Evolutionary conservation across 2,888 invertebrate genomes (phyloP), one percentile per base, ranked within the genome.

Genomic region (Agrotis puta): DNA sequence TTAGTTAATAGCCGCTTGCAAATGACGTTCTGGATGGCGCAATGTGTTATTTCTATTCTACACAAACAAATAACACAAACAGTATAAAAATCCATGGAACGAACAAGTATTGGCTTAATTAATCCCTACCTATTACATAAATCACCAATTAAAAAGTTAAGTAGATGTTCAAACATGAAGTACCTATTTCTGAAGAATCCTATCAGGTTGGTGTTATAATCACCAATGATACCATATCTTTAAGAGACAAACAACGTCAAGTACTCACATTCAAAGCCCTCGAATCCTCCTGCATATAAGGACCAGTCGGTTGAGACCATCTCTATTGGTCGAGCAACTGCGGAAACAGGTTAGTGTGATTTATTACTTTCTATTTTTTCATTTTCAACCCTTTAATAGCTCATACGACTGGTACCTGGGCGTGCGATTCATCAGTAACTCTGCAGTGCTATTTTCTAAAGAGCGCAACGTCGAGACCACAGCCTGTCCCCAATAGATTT

Each of bases 271-370:
- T 48, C 51, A 72, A 64, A 48, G 22, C 78, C 80, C 78, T 82
- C 64, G 53, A 83, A 27, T 66, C 59, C 39, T 50, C 56, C 61
- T 66, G 70, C 78, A 69, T 83, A 82, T 70, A 83, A 77, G 62
- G 69, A 22, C 53, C 48, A 27, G 13, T 16, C 11, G 22, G 16
- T 20, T n/a, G n/a, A 54, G 20, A 45, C 56, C 45, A 50, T 48
- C 62, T 18, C 43, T 67, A 83, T 72, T 81, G 57, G 66, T 62
- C 27, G 22, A 33, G 43, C 57, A 56, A 14, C 62, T 68, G 53
- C 18, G 51, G 50, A 54, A 56, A 48, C 59, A 72, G 81, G 74
- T 78, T 39, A 33, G 70, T 74, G 33, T 43, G 13, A 45, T 48
- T 64, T 7, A 16, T 39, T 1, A 33, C 9, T 39, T 9, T 39